Percentiles rank a stretch among this genome's conserved stretches.
Conservation (phyloP, 2,888 invertebrate species). For the Xanthia icteritia region DNA sequence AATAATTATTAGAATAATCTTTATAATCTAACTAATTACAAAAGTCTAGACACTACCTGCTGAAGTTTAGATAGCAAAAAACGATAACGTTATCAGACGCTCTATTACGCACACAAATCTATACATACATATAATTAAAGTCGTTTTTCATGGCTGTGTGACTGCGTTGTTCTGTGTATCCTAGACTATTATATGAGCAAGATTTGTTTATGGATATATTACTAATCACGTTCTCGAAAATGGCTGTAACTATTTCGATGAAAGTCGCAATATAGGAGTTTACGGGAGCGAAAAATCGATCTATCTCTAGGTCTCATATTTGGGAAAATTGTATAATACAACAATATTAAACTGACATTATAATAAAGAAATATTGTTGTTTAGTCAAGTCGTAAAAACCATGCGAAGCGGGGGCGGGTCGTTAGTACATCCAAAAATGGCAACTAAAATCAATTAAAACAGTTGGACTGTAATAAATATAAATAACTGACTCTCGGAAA, state of each 20-base stretch:
- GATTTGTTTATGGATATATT: too few relatives aligned
- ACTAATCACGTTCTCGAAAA: too few relatives aligned
- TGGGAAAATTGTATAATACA: too few relatives aligned
- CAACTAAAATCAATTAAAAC: conserved; percentile 16
- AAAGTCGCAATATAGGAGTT: too few relatives aligned
- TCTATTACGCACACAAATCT: neutral
- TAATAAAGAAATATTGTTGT: too few relatives aligned
- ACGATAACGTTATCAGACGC: neutral
- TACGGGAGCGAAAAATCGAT: too few relatives aligned
- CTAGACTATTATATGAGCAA: too few relatives aligned
- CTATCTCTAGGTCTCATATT: too few relatives aligned
- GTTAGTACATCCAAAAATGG: neutral
- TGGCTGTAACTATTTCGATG: too few relatives aligned
- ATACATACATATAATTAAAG: neutral
- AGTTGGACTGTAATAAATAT: conserved; percentile 12
- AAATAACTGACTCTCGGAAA: conserved; percentile 30
- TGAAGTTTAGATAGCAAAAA: neutral
- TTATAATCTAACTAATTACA: neutral
- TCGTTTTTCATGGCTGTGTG: neutral
- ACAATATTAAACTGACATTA: too few relatives aligned
- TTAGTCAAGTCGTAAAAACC: too few relatives aligned
- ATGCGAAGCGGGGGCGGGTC: neutral
- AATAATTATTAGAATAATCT: neutral
- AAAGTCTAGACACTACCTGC: neutral
- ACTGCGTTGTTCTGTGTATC: neutral